Percentiles rank a stretch among this genome's conserved stretches.
Evolutionary conservation across 2,888 invertebrate species (phyloP).

Genomic region (Nomada lathburiana): DNA sequence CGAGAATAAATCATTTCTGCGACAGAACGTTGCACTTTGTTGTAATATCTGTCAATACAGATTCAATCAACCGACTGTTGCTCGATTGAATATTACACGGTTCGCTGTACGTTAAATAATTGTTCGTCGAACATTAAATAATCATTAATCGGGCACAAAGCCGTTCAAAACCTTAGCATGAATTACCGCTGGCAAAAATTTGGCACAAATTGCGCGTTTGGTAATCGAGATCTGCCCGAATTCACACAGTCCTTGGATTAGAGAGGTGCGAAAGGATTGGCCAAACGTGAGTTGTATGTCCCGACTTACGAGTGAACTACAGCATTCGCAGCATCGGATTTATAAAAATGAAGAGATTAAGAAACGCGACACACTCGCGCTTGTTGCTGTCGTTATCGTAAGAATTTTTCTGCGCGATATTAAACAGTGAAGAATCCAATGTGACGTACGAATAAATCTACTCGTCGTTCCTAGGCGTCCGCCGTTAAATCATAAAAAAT

Average conservation of each 20-base stretch:
- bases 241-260: background rate
- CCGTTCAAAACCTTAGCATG: background rate
- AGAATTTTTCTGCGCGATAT: no score
- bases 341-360: no score
- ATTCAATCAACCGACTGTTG: conserved; percentile 1
- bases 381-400: no score
- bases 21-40: conserved; percentile 22
- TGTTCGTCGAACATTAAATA: background rate
- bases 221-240: background rate
- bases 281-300: conserved; percentile 12
- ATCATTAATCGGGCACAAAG: background rate
- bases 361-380: no score
- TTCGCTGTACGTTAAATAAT: no score
- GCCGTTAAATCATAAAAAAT: background rate
- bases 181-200: conserved; percentile 8
- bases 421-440: no score
- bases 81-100: no score
- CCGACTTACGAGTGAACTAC: no score
- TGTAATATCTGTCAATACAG: background rate
- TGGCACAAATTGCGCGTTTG: background rate
- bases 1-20: background rate
- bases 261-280: conserved; percentile 44
- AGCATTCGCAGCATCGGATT: no score
- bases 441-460: no score
- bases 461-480: no score